Base-by-base conservation (phyloP, 2,797 vertebrate genomes). In the Crax fasciolata region DNA sequence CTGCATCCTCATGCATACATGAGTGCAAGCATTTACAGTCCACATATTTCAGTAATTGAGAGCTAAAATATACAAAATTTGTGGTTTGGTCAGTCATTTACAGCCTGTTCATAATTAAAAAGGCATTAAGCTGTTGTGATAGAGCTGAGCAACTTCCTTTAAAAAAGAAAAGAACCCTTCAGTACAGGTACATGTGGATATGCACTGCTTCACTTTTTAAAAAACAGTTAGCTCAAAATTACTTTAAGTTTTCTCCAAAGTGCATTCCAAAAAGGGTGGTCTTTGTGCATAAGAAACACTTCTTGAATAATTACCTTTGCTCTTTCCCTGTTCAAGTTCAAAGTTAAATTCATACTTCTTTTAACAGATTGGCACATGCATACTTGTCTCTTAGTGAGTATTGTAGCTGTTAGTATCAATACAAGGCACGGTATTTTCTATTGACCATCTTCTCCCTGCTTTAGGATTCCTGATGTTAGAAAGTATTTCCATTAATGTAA, bases 81-180 rank as follows among this genome's bases (percentile, higher is more conserved):
- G 14, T 92, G 55, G 20, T 76, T 49, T 85, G 18, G 41, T 81
- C 25, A 55, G 88, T 94, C 38, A 46, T 52, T 11, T 67, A 28
- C 55, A 68, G 51, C 58, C 74, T 76, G 13, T 44, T 93, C 87
- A 24, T 77, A 43, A 41, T 77, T 44, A 77, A 94, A 91, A 94
- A 59, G 41, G 8, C 24, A 54, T n/a, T 52, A 63, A 77, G 81
- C 32, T 72, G 6, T 35, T 62, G 28, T 38, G 15, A 70, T 55
- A 82, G 63, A 51, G 72, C 48, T 5, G 6, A 68, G 11, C 11
- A 49, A 39, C 9, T 35, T 49, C 67, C 59, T 30, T 57, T 20
- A 55, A 19, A 59, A 78, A 62, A 18, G 20, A 51, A 19, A 20
- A 13, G 10, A 27, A 14, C 39, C 13, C 8, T 65, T 82, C 25